Conservation (phyloP, 2,797 vertebrate species). For the Macroramphosus scolopax region DNA sequence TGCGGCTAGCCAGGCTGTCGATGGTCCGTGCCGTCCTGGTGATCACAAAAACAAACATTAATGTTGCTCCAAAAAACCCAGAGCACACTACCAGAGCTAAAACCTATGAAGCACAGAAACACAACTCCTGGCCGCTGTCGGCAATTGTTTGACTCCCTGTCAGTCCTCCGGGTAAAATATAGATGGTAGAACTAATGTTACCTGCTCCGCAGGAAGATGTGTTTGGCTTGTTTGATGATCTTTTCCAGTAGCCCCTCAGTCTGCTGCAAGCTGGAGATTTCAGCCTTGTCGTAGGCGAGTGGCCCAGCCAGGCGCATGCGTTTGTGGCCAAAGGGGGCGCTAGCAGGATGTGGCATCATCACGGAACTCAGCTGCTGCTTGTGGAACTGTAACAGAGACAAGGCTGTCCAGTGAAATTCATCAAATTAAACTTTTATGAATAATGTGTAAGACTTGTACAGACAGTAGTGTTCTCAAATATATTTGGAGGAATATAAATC, state of each 20-base stretch:
- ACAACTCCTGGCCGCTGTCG: no score
- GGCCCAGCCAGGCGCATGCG: conserved; percentile 91
- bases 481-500: not conserved
- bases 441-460: no score
- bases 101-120: no score
- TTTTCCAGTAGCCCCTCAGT: conserved; percentile 95
- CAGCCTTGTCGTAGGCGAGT: conserved; percentile 90
- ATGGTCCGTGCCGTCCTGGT: conserved; percentile 82
- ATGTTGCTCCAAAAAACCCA: no score
- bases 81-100: no score
- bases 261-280: conserved; percentile 86
- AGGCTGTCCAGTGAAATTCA: not conserved
- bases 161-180: no score
- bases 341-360: conserved; percentile 94
- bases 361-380: conserved; percentile 93
- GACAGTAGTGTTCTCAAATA: not conserved
- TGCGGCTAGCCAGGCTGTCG: conserved; percentile 92
- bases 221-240: conserved; percentile 98
- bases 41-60: not conserved
- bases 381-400: conserved; percentile 82
- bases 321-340: conserved; percentile 93
- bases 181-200: no score
- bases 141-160: no score
- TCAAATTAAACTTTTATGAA: no score
- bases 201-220: conserved; percentile 96